Evolutionary conservation across 2,113 vertebrate species (phyloP).

Genomic region (Numenius arquata): DNA sequence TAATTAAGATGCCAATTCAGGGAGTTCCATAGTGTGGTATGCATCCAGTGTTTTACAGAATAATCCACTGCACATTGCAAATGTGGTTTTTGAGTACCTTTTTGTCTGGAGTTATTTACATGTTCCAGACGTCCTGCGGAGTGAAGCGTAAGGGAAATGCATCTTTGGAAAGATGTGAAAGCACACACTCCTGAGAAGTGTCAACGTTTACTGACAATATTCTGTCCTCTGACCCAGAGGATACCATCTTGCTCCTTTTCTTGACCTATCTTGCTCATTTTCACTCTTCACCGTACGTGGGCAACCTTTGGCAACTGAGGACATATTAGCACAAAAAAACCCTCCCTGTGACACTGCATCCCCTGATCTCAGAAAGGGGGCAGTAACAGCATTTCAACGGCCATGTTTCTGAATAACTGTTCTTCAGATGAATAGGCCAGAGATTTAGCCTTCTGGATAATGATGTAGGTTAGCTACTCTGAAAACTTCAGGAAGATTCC

Average conservation of each 20-base stretch:
- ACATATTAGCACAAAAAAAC: rapidly evolving
- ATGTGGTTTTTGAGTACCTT: neutral
- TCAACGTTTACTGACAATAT: neutral
- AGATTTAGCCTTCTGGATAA: neutral
- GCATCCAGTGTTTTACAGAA: neutral
- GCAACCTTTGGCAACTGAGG: neutral
- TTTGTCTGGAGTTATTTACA: neutral
- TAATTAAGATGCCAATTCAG: neutral
- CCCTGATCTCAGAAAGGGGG: neutral
- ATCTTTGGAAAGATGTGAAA: neutral
- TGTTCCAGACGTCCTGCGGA: neutral
- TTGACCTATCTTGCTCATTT: neutral
- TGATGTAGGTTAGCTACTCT: neutral
- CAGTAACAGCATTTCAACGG: neutral
- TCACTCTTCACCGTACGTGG: neutral
- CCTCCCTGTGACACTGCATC: neutral
- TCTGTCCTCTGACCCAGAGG: neutral
- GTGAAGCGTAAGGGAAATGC: neutral
- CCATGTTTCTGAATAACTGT: neutral
- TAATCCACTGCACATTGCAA: neutral
- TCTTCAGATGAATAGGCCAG: neutral
- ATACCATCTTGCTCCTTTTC: neutral
- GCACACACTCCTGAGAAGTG: neutral
- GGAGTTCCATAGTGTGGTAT: rapidly evolving
- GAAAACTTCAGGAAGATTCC: neutral